Conservation (phyloP, 2,888 invertebrate species). For the Tetheella fluctuosa region DNA sequence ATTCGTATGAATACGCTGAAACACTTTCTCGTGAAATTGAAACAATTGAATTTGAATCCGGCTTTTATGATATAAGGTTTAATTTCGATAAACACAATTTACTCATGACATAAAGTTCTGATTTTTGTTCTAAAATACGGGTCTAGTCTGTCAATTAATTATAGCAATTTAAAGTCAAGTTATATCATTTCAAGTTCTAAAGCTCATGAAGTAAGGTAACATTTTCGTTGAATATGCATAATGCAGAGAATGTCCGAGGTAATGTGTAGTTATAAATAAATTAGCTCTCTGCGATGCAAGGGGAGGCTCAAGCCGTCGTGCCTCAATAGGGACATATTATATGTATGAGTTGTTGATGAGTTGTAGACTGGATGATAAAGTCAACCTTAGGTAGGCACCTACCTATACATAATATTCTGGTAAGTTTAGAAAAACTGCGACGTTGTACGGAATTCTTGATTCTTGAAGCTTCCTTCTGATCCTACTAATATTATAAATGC, state of each 20-base stretch:
- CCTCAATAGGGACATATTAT: neutral
- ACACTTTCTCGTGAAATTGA: neutral
- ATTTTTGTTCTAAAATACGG: too few relatives aligned
- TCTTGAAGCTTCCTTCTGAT: too few relatives aligned
- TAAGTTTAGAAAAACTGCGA: neutral
- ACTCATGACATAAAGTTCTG: too few relatives aligned
- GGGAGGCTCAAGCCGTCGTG: neutral
- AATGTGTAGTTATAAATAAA: neutral
- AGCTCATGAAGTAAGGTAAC: neutral
- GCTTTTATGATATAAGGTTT: too few relatives aligned
- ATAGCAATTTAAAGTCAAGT: neutral
- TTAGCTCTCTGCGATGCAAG: neutral
- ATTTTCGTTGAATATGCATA: neutral
- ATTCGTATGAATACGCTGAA: too few relatives aligned
- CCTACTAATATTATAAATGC: too few relatives aligned
- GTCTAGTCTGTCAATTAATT: too few relatives aligned
- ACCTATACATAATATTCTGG: neutral
- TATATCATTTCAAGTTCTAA: neutral
- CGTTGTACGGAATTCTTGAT: too few relatives aligned
- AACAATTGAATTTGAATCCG: too few relatives aligned
- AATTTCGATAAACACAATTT: too few relatives aligned
- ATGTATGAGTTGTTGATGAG: conserved; percentile 1
- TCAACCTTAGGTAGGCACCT: neutral
- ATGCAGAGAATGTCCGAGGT: too few relatives aligned
- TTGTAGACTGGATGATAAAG: neutral